These are phyloP conservation scores for Centruroides sculpturatus DNA, from an alignment of 1,140 invertebrate species.

Conservation along the genomic window DNA sequence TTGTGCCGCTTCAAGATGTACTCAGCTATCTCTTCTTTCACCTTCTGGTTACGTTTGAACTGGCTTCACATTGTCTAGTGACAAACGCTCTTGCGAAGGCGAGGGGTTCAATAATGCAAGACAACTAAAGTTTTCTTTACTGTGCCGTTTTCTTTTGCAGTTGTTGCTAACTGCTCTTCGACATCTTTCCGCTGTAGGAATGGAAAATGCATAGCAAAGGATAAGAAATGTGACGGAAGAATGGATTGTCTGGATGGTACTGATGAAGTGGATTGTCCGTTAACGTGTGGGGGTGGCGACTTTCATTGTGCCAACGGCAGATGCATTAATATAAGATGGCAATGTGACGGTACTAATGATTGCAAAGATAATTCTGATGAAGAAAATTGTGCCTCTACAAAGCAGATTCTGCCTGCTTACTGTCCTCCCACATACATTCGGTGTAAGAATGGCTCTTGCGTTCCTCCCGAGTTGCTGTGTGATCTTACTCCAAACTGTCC, in stretches of 20 bases:
- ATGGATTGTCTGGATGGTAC: constrained; percentile 38
- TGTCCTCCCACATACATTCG: too few relatives aligned
- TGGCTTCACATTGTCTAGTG: constrained; percentile 33
- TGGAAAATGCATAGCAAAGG: constrained; percentile 2
- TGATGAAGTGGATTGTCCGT: constrained; percentile 30
- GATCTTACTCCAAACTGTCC: too few relatives aligned
- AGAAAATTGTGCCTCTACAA: constrained; percentile 15
- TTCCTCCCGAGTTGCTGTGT: too few relatives aligned
- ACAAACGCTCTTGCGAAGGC: constrained; percentile 5
- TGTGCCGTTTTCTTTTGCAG: background rate
- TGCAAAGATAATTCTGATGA: constrained; percentile 15
- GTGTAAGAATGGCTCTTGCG: too few relatives aligned
- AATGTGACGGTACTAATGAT: constrained; percentile 27
- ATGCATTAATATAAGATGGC: constrained; percentile 18
- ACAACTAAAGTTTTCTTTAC: too few relatives aligned
- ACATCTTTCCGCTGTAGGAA: constrained; percentile 22
- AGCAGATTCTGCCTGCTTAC: too few relatives aligned
- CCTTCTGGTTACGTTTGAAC: too few relatives aligned
- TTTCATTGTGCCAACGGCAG: constrained; percentile 12
- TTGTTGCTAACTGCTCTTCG: constrained; percentile 27
- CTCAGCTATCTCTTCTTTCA: too few relatives aligned
- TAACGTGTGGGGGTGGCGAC: constrained; percentile 8
- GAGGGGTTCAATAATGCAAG: too few relatives aligned
- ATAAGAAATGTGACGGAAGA: constrained; percentile 37
- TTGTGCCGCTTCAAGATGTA: too few relatives aligned